phyloP scores from a whole-genome alignment of 2,797 vertebrate genomes.

The Pseudotriccus pelzelni region DNA sequence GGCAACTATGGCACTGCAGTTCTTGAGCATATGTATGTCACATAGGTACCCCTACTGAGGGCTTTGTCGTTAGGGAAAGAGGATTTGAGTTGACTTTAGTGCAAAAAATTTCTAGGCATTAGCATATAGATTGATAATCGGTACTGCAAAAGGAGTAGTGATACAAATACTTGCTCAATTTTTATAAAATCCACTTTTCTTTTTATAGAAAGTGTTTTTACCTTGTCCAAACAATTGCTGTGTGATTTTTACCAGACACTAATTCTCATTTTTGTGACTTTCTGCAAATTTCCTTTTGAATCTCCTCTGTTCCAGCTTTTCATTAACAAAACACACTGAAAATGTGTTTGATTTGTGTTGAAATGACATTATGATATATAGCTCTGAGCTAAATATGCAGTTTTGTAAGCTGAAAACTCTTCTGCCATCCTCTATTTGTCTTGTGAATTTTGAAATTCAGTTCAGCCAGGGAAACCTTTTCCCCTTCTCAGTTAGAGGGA shows the following conservation, averaged over 20 bases:
- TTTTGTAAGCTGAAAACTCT: not conserved
- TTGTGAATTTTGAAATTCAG: not conserved
- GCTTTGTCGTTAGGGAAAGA: not conserved
- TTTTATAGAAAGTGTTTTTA: not conserved
- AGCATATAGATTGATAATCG: not conserved
- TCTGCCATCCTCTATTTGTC: not conserved
- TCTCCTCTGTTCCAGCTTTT: not conserved
- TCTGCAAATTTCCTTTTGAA: not conserved
- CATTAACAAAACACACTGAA: not conserved
- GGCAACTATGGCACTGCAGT: not conserved
- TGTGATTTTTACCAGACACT: not conserved
- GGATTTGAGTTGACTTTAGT: not conserved
- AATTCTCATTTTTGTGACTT: not conserved
- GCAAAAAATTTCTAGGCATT: not conserved
- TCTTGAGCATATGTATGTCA: not conserved
- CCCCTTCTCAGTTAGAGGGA: not conserved
- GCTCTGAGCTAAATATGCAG: not conserved
- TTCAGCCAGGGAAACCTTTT: conserved; percentile 8
- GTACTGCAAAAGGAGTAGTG: not conserved
- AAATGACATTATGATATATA: not conserved
- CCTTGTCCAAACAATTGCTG: not conserved
- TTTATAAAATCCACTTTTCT: not conserved
- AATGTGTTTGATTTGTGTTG: not conserved
- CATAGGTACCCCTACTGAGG: rapidly evolving
- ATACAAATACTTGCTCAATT: not conserved